phyloP scores from a whole-genome alignment of 2,797 vertebrate species.

The Enteromius argenteus region DNA sequence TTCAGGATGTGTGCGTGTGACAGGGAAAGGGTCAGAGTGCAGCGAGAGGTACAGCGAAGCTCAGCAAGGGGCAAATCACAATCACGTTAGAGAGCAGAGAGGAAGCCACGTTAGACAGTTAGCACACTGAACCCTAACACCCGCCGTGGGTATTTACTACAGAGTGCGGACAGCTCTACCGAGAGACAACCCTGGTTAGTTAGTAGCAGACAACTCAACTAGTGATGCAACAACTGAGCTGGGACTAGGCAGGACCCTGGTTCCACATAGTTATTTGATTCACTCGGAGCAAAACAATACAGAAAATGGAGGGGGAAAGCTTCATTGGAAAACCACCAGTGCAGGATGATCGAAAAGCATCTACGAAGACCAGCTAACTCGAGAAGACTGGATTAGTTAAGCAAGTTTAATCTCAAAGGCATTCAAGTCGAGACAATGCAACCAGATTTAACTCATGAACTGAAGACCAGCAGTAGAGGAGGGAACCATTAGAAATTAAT shows the following conservation, averaged over 20 bases:
- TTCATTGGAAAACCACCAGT: conserved; percentile 6
- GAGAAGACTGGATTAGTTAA: conserved; percentile 10
- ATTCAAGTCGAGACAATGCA: background rate
- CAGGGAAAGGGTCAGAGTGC: conserved; percentile 62
- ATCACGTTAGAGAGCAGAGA: conserved; percentile 67
- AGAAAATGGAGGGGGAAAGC: background rate
- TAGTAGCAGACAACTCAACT: conserved; percentile 19
- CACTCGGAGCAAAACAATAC: conserved; percentile 7
- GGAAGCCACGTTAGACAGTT: conserved; percentile 61
- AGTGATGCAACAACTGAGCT: conserved; percentile 44
- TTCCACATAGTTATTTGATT: conserved; percentile 25
- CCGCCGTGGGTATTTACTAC: background rate
- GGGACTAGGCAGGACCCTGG: conserved; percentile 63
- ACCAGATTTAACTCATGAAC: background rate
- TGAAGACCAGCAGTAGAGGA: background rate
- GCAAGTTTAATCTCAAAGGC: conserved; percentile 16
- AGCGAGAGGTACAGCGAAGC: conserved; percentile 74
- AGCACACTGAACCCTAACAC: conserved; percentile 45
- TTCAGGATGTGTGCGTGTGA: conserved; percentile 44
- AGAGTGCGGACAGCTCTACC: background rate
- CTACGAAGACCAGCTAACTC: conserved; percentile 2
- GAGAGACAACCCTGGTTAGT: conserved; percentile 31
- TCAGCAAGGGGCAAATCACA: conserved; percentile 71
- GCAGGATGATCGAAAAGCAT: conserved; percentile 24
- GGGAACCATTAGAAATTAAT: background rate